Base-by-base conservation (phyloP, 2,888 invertebrate species). In the Stratiomys singularior region DNA sequence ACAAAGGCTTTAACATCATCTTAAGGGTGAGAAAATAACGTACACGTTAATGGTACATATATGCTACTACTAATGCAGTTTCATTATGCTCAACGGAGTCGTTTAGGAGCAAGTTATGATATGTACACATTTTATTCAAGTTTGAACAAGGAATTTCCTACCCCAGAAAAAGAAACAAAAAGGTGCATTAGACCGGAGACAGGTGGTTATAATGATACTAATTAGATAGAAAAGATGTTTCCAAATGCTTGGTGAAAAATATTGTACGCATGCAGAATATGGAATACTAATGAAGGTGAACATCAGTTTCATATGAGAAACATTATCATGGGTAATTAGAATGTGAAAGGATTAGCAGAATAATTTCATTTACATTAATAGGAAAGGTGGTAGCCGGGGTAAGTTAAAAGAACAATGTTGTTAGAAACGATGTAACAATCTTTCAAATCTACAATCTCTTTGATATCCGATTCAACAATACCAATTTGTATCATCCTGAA, bases 151-250 rank as follows among this genome's bases (percentile, higher is more conserved):
- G 52, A 15, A 15, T 52, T 11, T 18, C 15, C n/a, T 52, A 11
- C 18, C 60, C 23, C 21, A 11, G 60, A 2, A 60, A 60, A 52
- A 30, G 23, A 69, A 25, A 44, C 1, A 66, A 66, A n/a, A 47
- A 23, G 37, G 69, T 46, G 47, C 69, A 69, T 47, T 37, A 44
- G 18, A 60, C 60, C 21, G 4, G 23, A 21, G 74, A 58, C 74
- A 74, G 74, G 74, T 74, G 74, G 74, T 60, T 60, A 74, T 74
- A 74, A 74, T 58, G 74, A 74, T 30, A 44, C 60, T 74, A 74
- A 74, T 74, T 74, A 74, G 30, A 47, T 27, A 52, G 52, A 37
- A 37, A 72, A 60, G 58, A 74, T 74, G 74, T 74, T 60, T 23
- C 37, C 74, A 18, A 37, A 21, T 60, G 74, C 37, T 74, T 23